Evolutionary conservation across 2,113 vertebrate species (phyloP), one percentile per base, ranked within the genome.

Genomic region (Calidris pugnax): DNA sequence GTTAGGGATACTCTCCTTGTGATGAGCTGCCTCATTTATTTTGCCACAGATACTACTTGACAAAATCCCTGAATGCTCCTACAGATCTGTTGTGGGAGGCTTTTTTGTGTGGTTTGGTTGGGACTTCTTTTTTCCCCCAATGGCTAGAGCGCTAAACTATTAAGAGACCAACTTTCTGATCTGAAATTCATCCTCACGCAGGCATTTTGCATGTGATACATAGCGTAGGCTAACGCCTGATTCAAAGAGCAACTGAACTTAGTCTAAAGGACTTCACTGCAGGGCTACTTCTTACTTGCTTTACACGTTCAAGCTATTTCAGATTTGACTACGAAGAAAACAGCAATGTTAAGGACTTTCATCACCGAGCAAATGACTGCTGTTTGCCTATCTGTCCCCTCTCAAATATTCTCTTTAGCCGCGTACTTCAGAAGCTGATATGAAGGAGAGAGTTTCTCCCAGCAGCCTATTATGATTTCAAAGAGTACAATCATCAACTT

Each of bases 391-490:
- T 88, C 75, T 66, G 41, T 21, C 83, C 24, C 26, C 39, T 74
- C 71, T 32, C 43, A 91, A 78, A 84, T 24, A 37, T 27, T 68
- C 67, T 91, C 72, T 71, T 94, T 45, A 84, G 78, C 79, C 55
- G 77, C 0, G 1, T 56, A 86, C 55, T 82, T 84, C 77, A 77
- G 64, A 84, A 81, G 76, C 57, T 89, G 86, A 85, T 93, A 77
- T 1, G 64, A 86, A 77, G 94, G 60, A 18, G 60, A 18, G 76
- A 24, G 26, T 50, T 90, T 74, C 83, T 74, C 60, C 82, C 79
- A 85, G 77, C n/a, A 63, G 41, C 21, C 75, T 27, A 48, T 75
- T 92, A 82, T 12, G 72, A 88, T 96, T 96, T 95, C 94, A 94
- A 96, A 93, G 94, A 56, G 76, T 6, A 78, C 35, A 79, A 51